Conservation (phyloP, 1,140 invertebrate genomes). For the Zaprionus ornatus region DNA sequence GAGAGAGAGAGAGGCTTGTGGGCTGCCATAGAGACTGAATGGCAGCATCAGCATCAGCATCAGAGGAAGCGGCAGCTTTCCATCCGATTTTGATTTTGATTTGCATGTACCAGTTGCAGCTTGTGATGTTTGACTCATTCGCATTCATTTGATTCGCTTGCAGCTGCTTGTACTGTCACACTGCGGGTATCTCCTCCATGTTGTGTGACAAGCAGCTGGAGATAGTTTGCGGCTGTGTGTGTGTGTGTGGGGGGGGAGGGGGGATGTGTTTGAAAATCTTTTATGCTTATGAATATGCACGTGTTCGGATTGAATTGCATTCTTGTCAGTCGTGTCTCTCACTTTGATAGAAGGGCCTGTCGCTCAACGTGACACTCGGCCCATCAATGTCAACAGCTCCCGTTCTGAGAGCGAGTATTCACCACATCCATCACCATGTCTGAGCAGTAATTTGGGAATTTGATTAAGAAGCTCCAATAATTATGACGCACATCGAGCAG, state of each 20-base stretch:
- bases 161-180: constrained; percentile 50
- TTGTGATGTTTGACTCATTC: constrained; percentile 51
- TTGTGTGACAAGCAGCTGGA: constrained; percentile 13
- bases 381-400: constrained; percentile 4
- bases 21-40: constrained; percentile 57
- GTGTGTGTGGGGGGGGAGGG: not conserved
- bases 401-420: not conserved
- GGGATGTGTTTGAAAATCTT: constrained; percentile 47
- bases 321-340: constrained; percentile 48
- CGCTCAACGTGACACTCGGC: constrained; percentile 16
- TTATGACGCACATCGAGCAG: constrained; percentile 32
- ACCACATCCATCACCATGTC: not conserved
- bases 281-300: constrained; percentile 77
- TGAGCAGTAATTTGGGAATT: constrained; percentile 34
- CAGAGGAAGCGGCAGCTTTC: constrained; percentile 16
- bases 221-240: not conserved
- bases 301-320: constrained; percentile 46
- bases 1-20: not conserved
- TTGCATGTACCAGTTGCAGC: constrained; percentile 65
- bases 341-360: constrained; percentile 59
- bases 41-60: constrained; percentile 57
- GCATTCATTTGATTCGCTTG: constrained; percentile 66
- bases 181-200: constrained; percentile 32
- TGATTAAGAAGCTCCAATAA: constrained; percentile 44
- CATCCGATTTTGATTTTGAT: constrained; percentile 54